Percentiles rank a stretch among this genome's conserved stretches.
phyloP scores from a whole-genome alignment of 2,888 invertebrate species.

The Aphidoletes aphidimyza region DNA sequence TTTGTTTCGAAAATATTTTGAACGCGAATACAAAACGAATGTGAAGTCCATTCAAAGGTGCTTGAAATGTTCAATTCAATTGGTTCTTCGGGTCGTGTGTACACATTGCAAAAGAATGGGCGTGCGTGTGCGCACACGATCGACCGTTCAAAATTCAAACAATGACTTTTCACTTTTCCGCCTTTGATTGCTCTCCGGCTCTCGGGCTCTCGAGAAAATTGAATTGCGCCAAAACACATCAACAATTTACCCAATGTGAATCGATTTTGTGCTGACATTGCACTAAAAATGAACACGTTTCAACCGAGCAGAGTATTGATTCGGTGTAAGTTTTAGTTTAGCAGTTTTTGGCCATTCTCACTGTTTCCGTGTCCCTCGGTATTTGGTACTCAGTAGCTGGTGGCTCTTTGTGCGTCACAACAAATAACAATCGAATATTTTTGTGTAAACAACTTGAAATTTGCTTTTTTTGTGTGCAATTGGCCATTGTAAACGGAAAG shows the following conservation, averaged over 20 bases:
- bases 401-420: neutral
- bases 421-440: constrained; percentile 4
- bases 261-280: constrained; percentile 21
- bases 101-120: neutral
- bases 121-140: neutral
- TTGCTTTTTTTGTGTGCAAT: neutral
- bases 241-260: constrained; percentile 21
- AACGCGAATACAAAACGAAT: neutral
- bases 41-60: neutral
- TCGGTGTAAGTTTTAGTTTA: neutral
- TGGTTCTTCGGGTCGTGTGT: constrained; percentile 8
- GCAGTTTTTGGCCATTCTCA: neutral
- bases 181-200: neutral
- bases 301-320: constrained; percentile 7
- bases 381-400: neutral
- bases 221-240: constrained; percentile 1
- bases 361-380: neutral
- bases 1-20: constrained; percentile 37
- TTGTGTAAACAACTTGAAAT: constrained; percentile 42
- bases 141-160: neutral
- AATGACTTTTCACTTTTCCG: constrained; percentile 47
- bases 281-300: constrained; percentile 37
- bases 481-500: neutral
- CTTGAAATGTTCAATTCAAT: constrained; percentile 19
- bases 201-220: constrained; percentile 9